These are phyloP conservation scores for Eueides isabella DNA, from an alignment of 1,140 invertebrate genomes.

Conservation along the genomic window DNA sequence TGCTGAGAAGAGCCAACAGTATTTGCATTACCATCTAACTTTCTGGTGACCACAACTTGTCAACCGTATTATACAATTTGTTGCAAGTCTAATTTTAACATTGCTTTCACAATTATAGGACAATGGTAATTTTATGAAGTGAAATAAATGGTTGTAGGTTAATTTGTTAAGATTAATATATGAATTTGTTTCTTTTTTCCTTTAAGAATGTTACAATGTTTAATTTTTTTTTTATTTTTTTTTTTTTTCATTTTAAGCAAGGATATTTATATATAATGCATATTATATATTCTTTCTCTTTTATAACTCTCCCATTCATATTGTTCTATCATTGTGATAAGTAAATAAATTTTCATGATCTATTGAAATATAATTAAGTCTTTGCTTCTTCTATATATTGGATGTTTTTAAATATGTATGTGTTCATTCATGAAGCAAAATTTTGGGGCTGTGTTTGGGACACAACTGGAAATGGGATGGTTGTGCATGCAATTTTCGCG, in stretches of 20 bases:
- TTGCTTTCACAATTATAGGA: conserved; percentile 14
- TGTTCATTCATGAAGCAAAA: too few species aligned
- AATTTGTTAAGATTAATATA: conserved; percentile 8
- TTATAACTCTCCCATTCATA: background rate
- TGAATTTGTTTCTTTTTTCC: background rate
- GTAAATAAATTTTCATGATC: conserved; percentile 4
- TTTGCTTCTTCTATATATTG: conserved; percentile 2
- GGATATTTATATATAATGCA: background rate
- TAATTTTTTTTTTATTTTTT: background rate
- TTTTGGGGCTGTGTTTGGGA: too few species aligned
- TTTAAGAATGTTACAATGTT: background rate
- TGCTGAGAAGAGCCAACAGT: too few species aligned
- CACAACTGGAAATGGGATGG: too few species aligned
- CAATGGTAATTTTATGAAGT: conserved; percentile 7
- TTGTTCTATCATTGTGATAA: conserved; percentile 6
- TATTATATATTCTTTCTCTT: too few species aligned
- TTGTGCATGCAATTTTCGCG: background rate
- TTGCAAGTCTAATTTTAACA: background rate
- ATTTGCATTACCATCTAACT: too few species aligned
- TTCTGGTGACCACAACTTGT: too few species aligned
- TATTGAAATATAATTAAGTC: background rate
- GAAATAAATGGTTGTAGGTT: background rate
- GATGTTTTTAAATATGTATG: background rate
- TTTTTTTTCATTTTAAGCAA: background rate
- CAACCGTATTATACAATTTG: too few species aligned